phyloP scores from a whole-genome alignment of 2,797 vertebrate species.

The Cyclopterus lumpus region DNA sequence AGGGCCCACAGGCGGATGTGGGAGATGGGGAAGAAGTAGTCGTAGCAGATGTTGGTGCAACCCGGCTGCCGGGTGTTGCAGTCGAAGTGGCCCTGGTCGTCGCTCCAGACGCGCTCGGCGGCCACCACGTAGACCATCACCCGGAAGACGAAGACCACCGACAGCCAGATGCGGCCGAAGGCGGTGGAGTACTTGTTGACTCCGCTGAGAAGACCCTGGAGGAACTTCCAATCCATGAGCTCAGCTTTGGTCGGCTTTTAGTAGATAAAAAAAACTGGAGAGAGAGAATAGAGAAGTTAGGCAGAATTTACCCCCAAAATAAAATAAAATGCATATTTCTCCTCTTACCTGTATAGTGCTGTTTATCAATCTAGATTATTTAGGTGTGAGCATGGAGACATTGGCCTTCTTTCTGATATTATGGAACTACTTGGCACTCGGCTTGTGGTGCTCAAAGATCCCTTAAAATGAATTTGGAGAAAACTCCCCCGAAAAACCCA shows the following conservation, averaged over 20 bases:
- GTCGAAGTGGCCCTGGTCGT: slow-evolving; percentile 93
- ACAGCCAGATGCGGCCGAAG: slow-evolving; percentile 93
- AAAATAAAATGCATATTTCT: neutral
- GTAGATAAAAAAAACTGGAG: neutral
- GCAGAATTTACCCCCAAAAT: neutral
- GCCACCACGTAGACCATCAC: slow-evolving; percentile 94
- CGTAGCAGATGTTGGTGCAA: slow-evolving; percentile 92
- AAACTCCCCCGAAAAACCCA: neutral
- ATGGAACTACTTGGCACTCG: neutral
- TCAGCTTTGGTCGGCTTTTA: slow-evolving; percentile 3
- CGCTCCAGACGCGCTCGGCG: slow-evolving; percentile 90
- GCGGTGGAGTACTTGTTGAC: slow-evolving; percentile 94
- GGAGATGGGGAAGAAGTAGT: slow-evolving; percentile 91
- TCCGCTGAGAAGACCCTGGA: slow-evolving; percentile 88
- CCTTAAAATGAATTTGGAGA: neutral
- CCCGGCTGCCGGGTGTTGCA: slow-evolving; percentile 93
- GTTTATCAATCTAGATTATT: too few relatives aligned
- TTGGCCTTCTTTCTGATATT: neutral
- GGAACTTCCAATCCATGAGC: slow-evolving; percentile 92
- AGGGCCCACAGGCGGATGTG: slow-evolving; percentile 94
- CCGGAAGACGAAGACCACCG: slow-evolving; percentile 91
- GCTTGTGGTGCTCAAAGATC: neutral
- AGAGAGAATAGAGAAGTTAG: slow-evolving; percentile 21
- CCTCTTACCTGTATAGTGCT: too few relatives aligned
- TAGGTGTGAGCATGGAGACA: neutral